phyloP scores from a whole-genome alignment of 2,113 vertebrate genomes.

The Pedionomus torquatus region DNA sequence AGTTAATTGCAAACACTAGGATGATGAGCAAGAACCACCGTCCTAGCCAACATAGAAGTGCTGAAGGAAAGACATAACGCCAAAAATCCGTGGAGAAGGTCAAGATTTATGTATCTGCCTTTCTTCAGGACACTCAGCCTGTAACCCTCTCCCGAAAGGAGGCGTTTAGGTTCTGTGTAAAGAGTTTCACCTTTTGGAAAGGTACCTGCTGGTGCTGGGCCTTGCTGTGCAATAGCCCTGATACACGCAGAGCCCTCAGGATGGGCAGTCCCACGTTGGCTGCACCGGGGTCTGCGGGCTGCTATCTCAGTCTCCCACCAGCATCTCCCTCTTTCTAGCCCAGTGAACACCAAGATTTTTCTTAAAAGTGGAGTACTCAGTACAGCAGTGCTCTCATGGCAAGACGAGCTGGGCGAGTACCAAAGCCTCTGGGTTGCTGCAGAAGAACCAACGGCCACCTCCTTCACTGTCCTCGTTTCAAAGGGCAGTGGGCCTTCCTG shows the following conservation, averaged over 20 bases:
- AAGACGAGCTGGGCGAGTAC: neutral
- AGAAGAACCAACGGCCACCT: neutral
- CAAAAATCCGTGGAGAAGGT: neutral
- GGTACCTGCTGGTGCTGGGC: neutral
- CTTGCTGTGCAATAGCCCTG: neutral
- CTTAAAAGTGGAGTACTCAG: neutral
- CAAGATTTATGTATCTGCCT: neutral
- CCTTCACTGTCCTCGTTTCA: rapidly evolving
- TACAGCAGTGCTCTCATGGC: neutral
- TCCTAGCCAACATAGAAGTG: neutral
- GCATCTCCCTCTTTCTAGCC: neutral
- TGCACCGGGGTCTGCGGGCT: neutral
- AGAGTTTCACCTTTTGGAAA: neutral
- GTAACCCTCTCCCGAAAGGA: neutral
- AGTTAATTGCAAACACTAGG: neutral
- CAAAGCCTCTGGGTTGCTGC: rapidly evolving
- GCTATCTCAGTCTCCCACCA: neutral
- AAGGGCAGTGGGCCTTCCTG: neutral
- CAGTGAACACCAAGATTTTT: neutral
- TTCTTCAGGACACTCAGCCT: neutral
- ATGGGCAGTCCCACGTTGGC: neutral
- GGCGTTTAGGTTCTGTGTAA: neutral
- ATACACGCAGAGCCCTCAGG: neutral
- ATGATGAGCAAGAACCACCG: neutral
- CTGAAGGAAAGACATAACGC: neutral